phyloP scores from a whole-genome alignment of 2,888 invertebrate genomes.

The Odiellus spinosus region DNA sequence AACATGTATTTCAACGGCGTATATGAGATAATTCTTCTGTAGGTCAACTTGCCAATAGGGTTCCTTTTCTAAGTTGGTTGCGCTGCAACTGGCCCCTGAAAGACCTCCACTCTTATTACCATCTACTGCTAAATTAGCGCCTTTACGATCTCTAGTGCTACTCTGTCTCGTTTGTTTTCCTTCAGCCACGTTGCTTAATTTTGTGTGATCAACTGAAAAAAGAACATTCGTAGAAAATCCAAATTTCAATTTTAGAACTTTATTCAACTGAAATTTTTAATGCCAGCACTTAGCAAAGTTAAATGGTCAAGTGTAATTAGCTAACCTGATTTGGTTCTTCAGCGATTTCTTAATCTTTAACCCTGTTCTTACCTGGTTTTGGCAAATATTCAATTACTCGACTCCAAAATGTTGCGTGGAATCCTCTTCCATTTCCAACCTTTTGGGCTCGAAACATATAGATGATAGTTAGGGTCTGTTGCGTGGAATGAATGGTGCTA shows the following conservation, averaged over 20 bases:
- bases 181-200: constrained; percentile 18
- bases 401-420: constrained; percentile 19
- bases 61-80: constrained; percentile 21
- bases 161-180: constrained; percentile 22
- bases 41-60: constrained; percentile 24
- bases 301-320: no score
- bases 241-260: no score
- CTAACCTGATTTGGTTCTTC: no score
- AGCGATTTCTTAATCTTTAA: no score
- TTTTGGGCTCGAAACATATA: constrained; percentile 19
- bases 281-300: no score
- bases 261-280: no score
- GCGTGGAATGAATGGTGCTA: constrained; percentile 19
- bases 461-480: constrained; percentile 15
- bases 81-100: constrained; percentile 16
- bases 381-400: no score
- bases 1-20: constrained; percentile 20
- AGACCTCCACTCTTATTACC: constrained; percentile 11
- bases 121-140: constrained; percentile 20
- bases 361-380: no score
- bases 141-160: constrained; percentile 16
- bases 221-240: no score
- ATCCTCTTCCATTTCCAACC: constrained; percentile 23
- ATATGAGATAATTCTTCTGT: constrained; percentile 20
- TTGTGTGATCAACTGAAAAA: no score